A percentile compares a stretch with the other conserved stretches of the same genome.
Conservation (phyloP, 2,888 invertebrate species). For the Neria commutata region DNA sequence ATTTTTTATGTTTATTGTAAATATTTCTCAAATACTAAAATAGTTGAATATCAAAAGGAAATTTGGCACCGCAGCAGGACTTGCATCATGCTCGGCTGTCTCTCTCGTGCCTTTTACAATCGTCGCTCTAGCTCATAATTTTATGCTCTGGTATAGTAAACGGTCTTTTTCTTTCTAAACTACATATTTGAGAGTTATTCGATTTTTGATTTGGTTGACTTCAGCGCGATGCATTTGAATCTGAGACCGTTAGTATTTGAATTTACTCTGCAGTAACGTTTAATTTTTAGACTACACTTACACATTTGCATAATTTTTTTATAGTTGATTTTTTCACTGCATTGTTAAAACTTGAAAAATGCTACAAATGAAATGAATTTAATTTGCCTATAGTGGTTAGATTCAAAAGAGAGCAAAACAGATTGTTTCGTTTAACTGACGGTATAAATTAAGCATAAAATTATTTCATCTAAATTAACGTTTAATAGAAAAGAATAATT, state of each 20-base stretch:
- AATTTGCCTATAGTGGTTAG: not conserved
- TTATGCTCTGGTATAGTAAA: not conserved
- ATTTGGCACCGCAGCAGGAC: too few species aligned
- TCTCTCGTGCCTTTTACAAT: too few species aligned
- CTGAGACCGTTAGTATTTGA: not conserved
- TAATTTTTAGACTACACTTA: not conserved
- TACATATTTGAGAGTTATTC: too few species aligned
- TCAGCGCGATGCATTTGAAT: too few species aligned
- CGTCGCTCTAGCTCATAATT: not conserved
- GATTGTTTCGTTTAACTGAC: not conserved
- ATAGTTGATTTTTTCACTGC: not conserved
- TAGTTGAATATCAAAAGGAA: too few species aligned
- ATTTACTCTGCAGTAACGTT: not conserved
- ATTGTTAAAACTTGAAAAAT: too few species aligned
- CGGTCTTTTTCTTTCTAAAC: not conserved
- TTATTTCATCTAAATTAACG: not conserved
- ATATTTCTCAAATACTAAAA: too few species aligned
- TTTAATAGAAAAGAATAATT: too few species aligned
- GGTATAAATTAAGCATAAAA: not conserved
- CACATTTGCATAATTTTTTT: not conserved
- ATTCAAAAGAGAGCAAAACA: not conserved
- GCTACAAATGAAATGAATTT: not conserved
- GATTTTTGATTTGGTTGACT: not conserved
- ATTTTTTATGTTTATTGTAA: not conserved
- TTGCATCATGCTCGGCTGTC: too few species aligned